These are phyloP conservation scores for Apantesis nais DNA, from an alignment of 2,888 invertebrate species.

Conservation along the genomic window DNA sequence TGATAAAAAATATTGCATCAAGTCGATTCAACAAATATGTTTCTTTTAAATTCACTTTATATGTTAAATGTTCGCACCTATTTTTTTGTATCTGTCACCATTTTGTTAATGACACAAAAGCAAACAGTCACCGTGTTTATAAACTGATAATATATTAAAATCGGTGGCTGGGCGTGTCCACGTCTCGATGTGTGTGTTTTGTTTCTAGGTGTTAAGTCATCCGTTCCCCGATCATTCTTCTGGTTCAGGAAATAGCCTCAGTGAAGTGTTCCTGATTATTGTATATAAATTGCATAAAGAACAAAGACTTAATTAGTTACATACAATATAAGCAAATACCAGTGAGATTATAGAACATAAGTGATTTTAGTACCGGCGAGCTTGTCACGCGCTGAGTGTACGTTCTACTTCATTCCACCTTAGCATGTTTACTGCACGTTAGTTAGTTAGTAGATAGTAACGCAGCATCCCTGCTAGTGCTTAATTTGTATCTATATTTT, in stretches of 20 bases:
- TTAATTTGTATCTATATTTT: background rate
- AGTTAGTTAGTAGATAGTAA: slow-evolving; percentile 15
- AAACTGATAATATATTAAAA: slow-evolving; percentile 30
- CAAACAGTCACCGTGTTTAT: slow-evolving; percentile 44
- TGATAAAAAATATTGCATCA: background rate
- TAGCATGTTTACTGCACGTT: slow-evolving; percentile 52
- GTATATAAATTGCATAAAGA: slow-evolving; percentile 81
- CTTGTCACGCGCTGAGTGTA: slow-evolving; percentile 78
- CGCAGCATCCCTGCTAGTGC: slow-evolving; percentile 8
- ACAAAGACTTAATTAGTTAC: slow-evolving; percentile 84
- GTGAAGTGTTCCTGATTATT: slow-evolving; percentile 79
- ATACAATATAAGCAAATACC: slow-evolving; percentile 80
- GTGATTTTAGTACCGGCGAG: slow-evolving; percentile 83
- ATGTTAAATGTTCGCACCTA: slow-evolving; percentile 44
- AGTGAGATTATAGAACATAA: slow-evolving; percentile 83
- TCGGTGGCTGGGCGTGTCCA: slow-evolving; percentile 70
- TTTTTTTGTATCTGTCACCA: slow-evolving; percentile 29
- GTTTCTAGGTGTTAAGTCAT: slow-evolving; percentile 85
- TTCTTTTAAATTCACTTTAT: slow-evolving; percentile 26
- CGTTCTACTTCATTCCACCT: slow-evolving; percentile 75
- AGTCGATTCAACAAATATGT: slow-evolving; percentile 38
- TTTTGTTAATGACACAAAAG: slow-evolving; percentile 33
- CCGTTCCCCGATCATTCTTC: slow-evolving; percentile 85
- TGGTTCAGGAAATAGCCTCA: slow-evolving; percentile 84
- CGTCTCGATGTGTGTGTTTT: slow-evolving; percentile 77